These are phyloP conservation scores for Apeltes quadracus DNA, from an alignment of 2,113 vertebrate species.

Conservation along the genomic window DNA sequence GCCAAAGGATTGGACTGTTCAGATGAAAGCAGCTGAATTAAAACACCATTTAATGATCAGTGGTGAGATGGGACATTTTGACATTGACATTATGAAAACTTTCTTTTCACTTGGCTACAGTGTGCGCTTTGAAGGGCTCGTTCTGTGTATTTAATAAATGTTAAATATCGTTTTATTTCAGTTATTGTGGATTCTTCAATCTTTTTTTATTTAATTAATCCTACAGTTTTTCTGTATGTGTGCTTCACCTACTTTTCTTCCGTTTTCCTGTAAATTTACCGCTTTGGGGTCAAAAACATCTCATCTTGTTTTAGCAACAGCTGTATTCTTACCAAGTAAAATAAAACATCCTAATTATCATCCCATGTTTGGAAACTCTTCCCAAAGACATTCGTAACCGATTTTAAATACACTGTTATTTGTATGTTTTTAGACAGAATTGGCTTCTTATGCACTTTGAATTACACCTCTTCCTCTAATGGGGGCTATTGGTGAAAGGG, in stretches of 20 bases:
- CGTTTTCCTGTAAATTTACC: no score
- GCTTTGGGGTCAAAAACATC: no score
- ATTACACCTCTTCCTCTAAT: slow-evolving; percentile 40
- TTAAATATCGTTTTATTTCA: no score
- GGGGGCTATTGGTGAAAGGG: slow-evolving; percentile 29
- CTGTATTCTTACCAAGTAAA: not conserved
- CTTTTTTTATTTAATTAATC: no score
- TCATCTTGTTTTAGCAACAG: no score
- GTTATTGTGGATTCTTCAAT: no score
- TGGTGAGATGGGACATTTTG: slow-evolving; percentile 14
- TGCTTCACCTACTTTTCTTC: no score
- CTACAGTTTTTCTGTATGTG: no score
- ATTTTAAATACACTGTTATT: slow-evolving; percentile 19
- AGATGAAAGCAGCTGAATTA: slow-evolving; percentile 57
- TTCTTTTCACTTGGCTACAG: slow-evolving; percentile 4
- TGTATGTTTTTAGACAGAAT: slow-evolving; percentile 17
- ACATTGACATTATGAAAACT: slow-evolving; percentile 5
- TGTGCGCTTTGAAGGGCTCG: not conserved
- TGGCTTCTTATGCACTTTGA: slow-evolving; percentile 26
- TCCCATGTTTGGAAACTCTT: not conserved
- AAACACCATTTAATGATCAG: slow-evolving; percentile 46
- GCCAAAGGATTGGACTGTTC: slow-evolving; percentile 59
- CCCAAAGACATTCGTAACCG: slow-evolving; percentile 11
- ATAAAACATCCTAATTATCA: slow-evolving; percentile 6
- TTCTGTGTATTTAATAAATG: no score